These are phyloP conservation scores for Buceros bicornis DNA, from an alignment of 2,797 vertebrate species.

Conservation along the genomic window DNA sequence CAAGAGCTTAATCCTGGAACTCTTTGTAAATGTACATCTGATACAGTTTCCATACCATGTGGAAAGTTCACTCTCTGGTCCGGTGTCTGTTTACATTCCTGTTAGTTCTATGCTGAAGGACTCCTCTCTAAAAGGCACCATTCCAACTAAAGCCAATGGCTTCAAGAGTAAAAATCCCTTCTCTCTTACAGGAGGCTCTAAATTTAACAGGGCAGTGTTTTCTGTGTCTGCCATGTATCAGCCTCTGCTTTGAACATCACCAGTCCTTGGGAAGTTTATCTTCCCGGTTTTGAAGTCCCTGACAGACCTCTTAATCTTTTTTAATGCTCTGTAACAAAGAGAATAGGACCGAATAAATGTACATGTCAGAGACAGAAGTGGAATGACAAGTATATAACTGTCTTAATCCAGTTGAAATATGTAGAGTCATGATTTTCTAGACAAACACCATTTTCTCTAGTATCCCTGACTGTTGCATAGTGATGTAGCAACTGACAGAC, in stretches of 20 bases:
- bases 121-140: background rate
- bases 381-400: background rate
- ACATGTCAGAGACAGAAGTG: background rate
- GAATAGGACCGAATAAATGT: background rate
- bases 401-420: background rate
- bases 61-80: background rate
- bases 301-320: background rate
- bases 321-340: background rate
- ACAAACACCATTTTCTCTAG: background rate
- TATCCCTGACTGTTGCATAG: background rate
- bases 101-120: background rate
- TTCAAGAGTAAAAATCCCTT: background rate
- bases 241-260: background rate
- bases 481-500: background rate
- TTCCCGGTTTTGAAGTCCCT: background rate
- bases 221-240: background rate
- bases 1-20: background rate
- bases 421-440: background rate
- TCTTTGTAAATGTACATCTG: background rate
- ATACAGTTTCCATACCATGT: background rate
- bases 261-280: background rate
- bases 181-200: background rate
- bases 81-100: background rate
- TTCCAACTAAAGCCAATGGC: background rate
- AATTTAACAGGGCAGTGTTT: background rate